These are phyloP conservation scores for Oscheius myriophilus DNA, from an alignment of 2,888 invertebrate genomes.

Conservation along the genomic window DNA sequence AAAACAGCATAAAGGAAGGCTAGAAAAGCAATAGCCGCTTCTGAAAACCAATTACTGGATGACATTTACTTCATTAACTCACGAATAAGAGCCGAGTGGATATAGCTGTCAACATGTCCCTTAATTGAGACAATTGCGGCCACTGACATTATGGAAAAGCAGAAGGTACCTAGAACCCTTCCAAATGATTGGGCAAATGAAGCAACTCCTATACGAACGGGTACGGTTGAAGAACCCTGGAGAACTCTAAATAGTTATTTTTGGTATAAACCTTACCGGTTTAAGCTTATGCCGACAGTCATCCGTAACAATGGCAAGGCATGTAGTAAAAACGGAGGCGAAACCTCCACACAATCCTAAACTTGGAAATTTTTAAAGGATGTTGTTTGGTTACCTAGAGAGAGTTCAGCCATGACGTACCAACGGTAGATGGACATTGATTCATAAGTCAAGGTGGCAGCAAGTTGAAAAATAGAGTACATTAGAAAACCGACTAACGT, in stretches of 20 bases:
- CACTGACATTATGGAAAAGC: constrained; percentile 47
- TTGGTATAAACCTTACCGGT: constrained; percentile 39
- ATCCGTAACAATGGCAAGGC: constrained; percentile 62
- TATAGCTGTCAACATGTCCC: constrained; percentile 49
- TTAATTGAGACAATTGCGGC: constrained; percentile 47
- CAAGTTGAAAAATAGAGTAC: constrained; percentile 43
- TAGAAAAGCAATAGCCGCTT: constrained; percentile 40
- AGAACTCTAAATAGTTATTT: constrained; percentile 5
- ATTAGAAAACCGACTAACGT: constrained; percentile 47
- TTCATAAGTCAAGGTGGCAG: constrained; percentile 57
- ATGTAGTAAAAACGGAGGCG: constrained; percentile 49
- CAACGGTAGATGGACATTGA: constrained; percentile 56
- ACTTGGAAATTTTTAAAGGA: not conserved
- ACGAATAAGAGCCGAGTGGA: constrained; percentile 51
- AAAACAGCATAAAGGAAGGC: constrained; percentile 55
- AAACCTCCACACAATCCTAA: constrained; percentile 53
- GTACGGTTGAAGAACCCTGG: constrained; percentile 58
- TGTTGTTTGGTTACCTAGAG: constrained; percentile 34
- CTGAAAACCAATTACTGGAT: constrained; percentile 33
- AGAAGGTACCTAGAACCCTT: constrained; percentile 45
- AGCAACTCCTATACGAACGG: constrained; percentile 59
- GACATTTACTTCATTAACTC: constrained; percentile 17
- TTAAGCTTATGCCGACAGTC: constrained; percentile 56
- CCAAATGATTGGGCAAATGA: constrained; percentile 58
- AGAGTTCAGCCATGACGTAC: constrained; percentile 50